Conservation (phyloP, 2,113 vertebrate genomes). For the Terrapene triunguis region DNA sequence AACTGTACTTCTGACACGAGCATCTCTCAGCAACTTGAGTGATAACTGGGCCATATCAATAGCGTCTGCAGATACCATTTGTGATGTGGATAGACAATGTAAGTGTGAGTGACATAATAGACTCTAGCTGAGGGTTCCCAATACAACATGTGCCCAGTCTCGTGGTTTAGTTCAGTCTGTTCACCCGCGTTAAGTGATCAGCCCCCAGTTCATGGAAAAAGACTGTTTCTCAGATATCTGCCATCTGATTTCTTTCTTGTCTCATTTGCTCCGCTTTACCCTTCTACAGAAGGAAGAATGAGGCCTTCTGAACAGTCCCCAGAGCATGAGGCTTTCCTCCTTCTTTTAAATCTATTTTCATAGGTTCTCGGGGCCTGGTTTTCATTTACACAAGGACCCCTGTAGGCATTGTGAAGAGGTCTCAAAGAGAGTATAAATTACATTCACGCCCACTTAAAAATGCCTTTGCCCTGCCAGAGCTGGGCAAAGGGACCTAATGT, state of each 20-base stretch:
- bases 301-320: background rate
- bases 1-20: background rate
- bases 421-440: background rate
- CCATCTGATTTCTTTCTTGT: background rate
- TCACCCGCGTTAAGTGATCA: background rate
- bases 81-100: background rate
- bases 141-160: background rate
- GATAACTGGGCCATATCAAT: background rate
- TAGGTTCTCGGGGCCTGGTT: accelerated
- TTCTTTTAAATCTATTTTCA: background rate
- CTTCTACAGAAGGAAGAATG: background rate
- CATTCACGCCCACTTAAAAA: background rate
- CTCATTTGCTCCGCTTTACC: background rate
- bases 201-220: background rate
- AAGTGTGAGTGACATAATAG: background rate
- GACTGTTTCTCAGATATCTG: background rate
- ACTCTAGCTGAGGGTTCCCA: background rate
- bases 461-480: background rate
- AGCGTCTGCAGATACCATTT: background rate
- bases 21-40: background rate
- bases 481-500: background rate
- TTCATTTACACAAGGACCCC: background rate
- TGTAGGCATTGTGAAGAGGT: background rate
- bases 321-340: background rate
- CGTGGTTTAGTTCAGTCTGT: background rate